Evolutionary conservation across 2,888 invertebrate genomes (phyloP).

Genomic region (Euclidia mi): DNA sequence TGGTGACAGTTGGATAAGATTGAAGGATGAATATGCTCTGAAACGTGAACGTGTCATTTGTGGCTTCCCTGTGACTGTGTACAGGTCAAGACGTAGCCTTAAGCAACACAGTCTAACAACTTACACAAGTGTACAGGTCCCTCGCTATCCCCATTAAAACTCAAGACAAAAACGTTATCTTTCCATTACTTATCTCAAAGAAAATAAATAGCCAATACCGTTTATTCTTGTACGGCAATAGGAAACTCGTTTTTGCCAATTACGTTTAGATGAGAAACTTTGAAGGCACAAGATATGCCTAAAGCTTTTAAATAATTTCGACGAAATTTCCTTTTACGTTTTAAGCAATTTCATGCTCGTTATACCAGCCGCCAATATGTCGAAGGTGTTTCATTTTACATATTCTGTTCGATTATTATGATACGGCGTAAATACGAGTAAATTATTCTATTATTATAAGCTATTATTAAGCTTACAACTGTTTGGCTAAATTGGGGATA

Average conservation of each 20-base stretch:
- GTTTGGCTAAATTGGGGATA: not conserved
- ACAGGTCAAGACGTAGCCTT: constrained; percentile 63
- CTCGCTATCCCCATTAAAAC: constrained; percentile 10
- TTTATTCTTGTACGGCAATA: constrained; percentile 7
- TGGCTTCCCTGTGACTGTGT: constrained; percentile 44
- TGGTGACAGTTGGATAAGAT: constrained; percentile 16
- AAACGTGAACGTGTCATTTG: constrained; percentile 56
- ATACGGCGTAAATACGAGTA: constrained; percentile 1
- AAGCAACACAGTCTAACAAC: constrained; percentile 47
- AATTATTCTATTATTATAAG: no score
- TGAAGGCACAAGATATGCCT: not conserved
- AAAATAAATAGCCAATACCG: constrained; percentile 5
- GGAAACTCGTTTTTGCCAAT: not conserved
- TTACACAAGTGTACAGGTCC: constrained; percentile 14
- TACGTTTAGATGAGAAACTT: constrained; percentile 5
- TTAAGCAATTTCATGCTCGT: constrained; percentile 5
- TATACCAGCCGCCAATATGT: not conserved
- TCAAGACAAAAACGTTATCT: constrained; percentile 17
- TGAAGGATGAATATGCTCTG: constrained; percentile 32
- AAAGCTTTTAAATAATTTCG: not conserved
- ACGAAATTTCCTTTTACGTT: constrained; percentile 1
- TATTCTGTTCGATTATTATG: not conserved
- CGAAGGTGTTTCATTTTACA: not conserved
- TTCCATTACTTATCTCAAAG: constrained; percentile 4
- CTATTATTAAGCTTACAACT: not conserved